phyloP scores from a whole-genome alignment of 2,888 invertebrate genomes.

The Seira musarum region DNA sequence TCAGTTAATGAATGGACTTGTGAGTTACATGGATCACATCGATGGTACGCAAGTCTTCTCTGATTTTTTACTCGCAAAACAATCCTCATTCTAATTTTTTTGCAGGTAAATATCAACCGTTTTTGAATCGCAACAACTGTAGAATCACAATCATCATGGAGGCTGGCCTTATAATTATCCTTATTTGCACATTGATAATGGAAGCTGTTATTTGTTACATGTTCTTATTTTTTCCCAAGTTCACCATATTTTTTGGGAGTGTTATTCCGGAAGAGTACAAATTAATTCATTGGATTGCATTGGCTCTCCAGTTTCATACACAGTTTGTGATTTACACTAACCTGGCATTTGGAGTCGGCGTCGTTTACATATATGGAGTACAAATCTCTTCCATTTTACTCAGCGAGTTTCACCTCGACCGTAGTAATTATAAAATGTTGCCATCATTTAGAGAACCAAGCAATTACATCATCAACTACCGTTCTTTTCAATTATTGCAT shows the following conservation, averaged over 20 bases:
- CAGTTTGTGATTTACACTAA: not conserved
- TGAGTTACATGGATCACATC: not conserved
- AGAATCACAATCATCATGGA: not conserved
- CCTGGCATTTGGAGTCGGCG: not conserved
- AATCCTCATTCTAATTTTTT: not conserved
- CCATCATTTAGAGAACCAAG: not conserved
- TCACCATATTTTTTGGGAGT: not conserved
- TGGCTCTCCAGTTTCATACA: not conserved
- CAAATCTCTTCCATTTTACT: not conserved
- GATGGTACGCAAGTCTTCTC: conserved; percentile 5
- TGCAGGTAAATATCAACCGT: conserved; percentile 22
- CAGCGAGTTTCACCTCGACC: not conserved
- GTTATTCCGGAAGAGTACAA: too few species aligned
- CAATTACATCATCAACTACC: not conserved
- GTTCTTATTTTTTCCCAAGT: not conserved
- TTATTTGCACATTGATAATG: not conserved
- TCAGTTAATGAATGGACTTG: not conserved
- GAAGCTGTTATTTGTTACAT: not conserved
- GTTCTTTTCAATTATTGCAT: conserved; percentile 6
- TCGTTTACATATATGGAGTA: conserved; percentile 4
- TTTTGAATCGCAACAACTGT: conserved; percentile 17
- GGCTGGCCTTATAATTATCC: not conserved
- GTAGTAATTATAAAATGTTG: not conserved
- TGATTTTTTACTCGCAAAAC: not conserved
- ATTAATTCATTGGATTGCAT: not conserved